These are phyloP conservation scores for Leptonema lineaticorne DNA, from an alignment of 1,140 invertebrate genomes.

Conservation along the genomic window DNA sequence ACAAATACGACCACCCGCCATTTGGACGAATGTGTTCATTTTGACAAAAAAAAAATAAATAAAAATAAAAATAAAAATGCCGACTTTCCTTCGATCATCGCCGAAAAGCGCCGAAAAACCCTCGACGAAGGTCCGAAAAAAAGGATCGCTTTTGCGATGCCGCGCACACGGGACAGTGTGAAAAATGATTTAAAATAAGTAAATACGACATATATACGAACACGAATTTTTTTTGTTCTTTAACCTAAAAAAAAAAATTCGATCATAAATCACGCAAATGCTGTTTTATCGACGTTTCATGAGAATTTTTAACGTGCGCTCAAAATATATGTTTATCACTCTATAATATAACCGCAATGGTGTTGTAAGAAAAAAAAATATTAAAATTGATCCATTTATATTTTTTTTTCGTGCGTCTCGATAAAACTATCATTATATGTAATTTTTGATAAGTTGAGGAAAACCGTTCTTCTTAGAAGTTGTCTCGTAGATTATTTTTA, in stretches of 20 bases:
- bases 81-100: not conserved
- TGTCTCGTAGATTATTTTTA: too few relatives aligned
- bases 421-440: not conserved
- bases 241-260: too few relatives aligned
- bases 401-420: too few relatives aligned
- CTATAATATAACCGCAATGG: too few relatives aligned
- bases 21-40: constrained; percentile 1
- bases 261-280: too few relatives aligned
- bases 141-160: not conserved
- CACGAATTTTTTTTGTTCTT: not conserved
- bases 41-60: not conserved
- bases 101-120: not conserved
- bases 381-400: too few relatives aligned
- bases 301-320: too few relatives aligned
- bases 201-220: not conserved
- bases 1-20: constrained; percentile 40
- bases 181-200: constrained; percentile 2
- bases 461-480: too few relatives aligned
- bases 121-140: constrained; percentile 1
- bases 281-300: too few relatives aligned
- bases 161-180: not conserved
- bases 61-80: constrained; percentile 14
- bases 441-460: not conserved
- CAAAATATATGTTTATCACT: too few relatives aligned
- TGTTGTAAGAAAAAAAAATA: too few relatives aligned